These are phyloP conservation scores for Drosophila ironensis DNA, from an alignment of 1,140 invertebrate species.

Conservation along the genomic window DNA sequence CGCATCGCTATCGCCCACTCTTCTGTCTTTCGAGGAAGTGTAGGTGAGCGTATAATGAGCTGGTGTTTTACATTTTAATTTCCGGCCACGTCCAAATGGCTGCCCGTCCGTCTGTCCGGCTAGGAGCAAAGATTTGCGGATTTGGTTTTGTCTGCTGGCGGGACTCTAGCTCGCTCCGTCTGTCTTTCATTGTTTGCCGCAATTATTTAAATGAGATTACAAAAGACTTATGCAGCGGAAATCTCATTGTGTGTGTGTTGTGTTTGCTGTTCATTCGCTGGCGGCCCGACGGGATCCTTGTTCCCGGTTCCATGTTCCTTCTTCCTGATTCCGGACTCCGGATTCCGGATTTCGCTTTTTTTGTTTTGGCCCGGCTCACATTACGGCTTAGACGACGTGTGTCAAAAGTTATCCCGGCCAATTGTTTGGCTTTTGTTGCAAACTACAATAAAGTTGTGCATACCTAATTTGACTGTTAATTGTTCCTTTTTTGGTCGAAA, in stretches of 20 bases:
- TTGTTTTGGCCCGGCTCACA: constrained; percentile 28
- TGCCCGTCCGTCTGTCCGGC: constrained; percentile 12
- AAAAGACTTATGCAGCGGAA: constrained; percentile 70
- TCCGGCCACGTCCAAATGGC: constrained; percentile 45
- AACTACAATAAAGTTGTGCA: constrained; percentile 36
- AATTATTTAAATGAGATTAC: constrained; percentile 81
- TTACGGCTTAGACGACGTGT: constrained; percentile 46
- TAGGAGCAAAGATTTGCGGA: constrained; percentile 44
- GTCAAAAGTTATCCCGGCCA: constrained; percentile 48
- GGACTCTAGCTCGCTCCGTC: constrained; percentile 19
- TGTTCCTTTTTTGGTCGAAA: constrained; percentile 21
- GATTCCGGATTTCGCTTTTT: not conserved
- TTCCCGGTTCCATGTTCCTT: constrained; percentile 18
- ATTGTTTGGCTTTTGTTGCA: constrained; percentile 49
- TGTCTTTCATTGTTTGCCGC: constrained; percentile 33
- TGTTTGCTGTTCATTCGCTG: constrained; percentile 43
- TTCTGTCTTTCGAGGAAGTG: constrained; percentile 20
- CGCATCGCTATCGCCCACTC: not conserved
- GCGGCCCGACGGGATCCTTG: not conserved
- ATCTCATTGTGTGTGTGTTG: constrained; percentile 52
- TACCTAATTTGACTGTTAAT: constrained; percentile 50
- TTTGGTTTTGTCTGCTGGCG: constrained; percentile 30
- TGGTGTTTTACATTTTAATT: constrained; percentile 79
- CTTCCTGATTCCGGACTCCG: constrained; percentile 9
- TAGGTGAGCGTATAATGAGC: constrained; percentile 75